A percentile compares a stretch with the other conserved stretches of the same genome.
Evolutionary conservation across 2,888 invertebrate genomes (phyloP).

Genomic region (Platycnemis pennipes): DNA sequence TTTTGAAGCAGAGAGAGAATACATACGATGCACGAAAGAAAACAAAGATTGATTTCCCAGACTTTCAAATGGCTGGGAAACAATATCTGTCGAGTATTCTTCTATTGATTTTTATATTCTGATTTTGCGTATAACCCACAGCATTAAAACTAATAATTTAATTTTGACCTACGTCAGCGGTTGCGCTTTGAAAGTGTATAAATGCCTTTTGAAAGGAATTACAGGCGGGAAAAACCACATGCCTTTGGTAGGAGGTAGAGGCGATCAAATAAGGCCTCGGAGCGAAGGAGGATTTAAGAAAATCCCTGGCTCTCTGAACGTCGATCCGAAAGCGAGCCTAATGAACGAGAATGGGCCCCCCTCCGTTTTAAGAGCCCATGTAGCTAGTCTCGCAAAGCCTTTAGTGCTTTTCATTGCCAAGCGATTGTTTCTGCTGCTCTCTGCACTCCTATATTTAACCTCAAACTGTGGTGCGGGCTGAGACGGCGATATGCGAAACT

Average conservation of each 20-base stretch:
- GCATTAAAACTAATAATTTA: not conserved
- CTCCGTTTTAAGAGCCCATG: not conserved
- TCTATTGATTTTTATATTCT: not conserved
- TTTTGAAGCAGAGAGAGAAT: too few species aligned
- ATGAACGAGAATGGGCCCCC: slow-evolving; percentile 12
- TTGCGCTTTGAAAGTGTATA: not conserved
- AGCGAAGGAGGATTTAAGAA: not conserved
- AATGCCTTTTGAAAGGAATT: not conserved
- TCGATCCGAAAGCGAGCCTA: slow-evolving; percentile 19
- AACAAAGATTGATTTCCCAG: too few species aligned
- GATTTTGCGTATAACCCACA: not conserved
- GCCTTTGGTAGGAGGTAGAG: not conserved
- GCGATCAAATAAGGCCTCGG: not conserved
- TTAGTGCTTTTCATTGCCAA: slow-evolving; percentile 14
- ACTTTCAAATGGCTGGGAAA: too few species aligned
- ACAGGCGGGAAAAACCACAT: not conserved
- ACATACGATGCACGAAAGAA: too few species aligned
- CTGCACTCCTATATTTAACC: not conserved
- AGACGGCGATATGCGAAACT: too few species aligned
- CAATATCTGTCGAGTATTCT: too few species aligned
- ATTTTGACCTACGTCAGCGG: not conserved
- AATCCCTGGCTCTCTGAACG: slow-evolving; percentile 27
- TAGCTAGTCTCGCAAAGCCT: not conserved
- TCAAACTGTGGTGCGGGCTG: not conserved
- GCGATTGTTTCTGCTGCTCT: not conserved